Base-by-base conservation (phyloP, 2,113 vertebrate species). In the Dolichotis patagonum region DNA sequence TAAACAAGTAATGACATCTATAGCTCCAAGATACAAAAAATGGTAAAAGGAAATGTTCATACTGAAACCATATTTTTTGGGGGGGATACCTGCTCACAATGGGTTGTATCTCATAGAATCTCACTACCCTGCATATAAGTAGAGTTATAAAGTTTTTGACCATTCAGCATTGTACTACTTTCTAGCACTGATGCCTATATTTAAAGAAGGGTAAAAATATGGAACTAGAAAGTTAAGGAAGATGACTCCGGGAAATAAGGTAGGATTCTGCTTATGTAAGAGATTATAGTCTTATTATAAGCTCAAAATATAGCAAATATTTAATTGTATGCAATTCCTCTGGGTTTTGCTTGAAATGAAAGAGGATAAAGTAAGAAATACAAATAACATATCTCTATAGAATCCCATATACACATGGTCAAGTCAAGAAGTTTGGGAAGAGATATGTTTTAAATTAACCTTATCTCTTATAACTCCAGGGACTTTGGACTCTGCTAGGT, bases 281-380 rank as follows among this genome's bases (percentile, higher is more conserved):
- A 90, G 60, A 88, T 85, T 63, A 87, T 5, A 5, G 30, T 80
- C 41, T 75, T 49, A 85, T 87, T 52, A 60, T 94, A 88, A 93
- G 62, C 7, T 88, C 28, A 88, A 82, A 90, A n/a, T 82, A 35
- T 41, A 81, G 5, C 67, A 60, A 54, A 83, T 67, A 32, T 43
- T 90, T 71, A 77, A 35, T 96, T 62, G 62, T 19, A 56, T 56
- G 26, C 11, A 60, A 22, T 49, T 24, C 17, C 2, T 71, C 35
- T 73, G 28, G 73, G 28, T 16, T 92, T 91, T 52, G n/a, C 24
- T 86, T 96, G 26, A 94, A 91, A 58, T 83, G 1, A 94, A 92
- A 86, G 32, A 91, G 13, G 0, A 49, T 28, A 60, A 6, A 67
- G 22, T 38, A 60, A n/a, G 35, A 92, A 88, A 58, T 73, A 85